These are phyloP conservation scores for Parazoanthus swiftii DNA, from an alignment of 92 coral and sea anemone species.

Conservation along the genomic window DNA sequence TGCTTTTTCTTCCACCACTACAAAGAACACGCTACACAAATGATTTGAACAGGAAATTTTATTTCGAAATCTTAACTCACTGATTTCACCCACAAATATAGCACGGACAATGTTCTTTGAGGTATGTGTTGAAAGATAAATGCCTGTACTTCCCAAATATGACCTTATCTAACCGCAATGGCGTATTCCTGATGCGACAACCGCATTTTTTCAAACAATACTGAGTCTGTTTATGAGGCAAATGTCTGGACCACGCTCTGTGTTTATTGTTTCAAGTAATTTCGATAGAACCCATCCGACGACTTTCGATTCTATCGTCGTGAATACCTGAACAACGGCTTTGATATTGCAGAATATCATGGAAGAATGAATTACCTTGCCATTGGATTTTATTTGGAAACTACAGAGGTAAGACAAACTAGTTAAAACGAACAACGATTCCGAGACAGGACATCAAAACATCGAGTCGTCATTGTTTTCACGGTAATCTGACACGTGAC, in stretches of 20 bases:
- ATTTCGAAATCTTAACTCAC: no score
- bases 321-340: background rate
- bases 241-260: conserved; percentile 27
- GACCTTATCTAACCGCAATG: conserved; percentile 24
- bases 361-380: no score
- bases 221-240: background rate
- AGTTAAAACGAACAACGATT: no score
- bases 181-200: conserved; percentile 26
- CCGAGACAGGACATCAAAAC: no score
- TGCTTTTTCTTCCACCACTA: no score
- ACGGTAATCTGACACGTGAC: no score
- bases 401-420: no score
- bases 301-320: conserved; percentile 16
- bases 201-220: conserved; percentile 15
- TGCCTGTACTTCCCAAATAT: conserved; percentile 26
- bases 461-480: no score
- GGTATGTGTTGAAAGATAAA: conserved; percentile 36
- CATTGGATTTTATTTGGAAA: no score
- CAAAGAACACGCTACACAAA: no score
- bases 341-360: no score
- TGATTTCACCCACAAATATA: conserved; percentile 8
- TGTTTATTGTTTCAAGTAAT: conserved; percentile 29
- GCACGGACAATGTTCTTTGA: conserved; percentile 32
- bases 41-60: no score
- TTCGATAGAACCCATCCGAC: conserved; percentile 20